Evolutionary conservation across 2,888 invertebrate genomes (phyloP).

Genomic region (Paralinhomoeus sp.): DNA sequence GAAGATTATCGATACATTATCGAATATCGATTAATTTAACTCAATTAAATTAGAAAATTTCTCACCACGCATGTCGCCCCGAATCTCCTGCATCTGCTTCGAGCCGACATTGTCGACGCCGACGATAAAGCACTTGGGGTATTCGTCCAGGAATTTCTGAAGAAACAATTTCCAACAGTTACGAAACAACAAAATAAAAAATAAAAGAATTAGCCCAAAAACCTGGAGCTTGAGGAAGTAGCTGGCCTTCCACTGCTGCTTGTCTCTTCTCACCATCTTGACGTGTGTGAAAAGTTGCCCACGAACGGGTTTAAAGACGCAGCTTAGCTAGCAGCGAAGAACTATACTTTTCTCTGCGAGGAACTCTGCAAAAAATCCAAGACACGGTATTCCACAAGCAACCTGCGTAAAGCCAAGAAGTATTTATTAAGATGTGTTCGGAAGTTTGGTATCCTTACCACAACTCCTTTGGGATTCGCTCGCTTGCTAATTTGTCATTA

Average conservation of each 20-base stretch:
- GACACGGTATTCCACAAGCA: no score
- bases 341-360: no score
- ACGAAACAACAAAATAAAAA: neutral
- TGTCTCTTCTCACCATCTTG: neutral
- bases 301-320: neutral
- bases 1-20: neutral
- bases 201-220: neutral
- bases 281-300: neutral
- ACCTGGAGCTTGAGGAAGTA: neutral
- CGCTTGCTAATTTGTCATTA: no score
- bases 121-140: constrained; percentile 95
- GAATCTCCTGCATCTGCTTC: constrained; percentile 98
- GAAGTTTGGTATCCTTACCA: no score
- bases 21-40: neutral
- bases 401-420: no score
- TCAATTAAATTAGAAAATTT: neutral
- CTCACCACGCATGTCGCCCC: constrained; percentile 39
- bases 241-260: neutral
- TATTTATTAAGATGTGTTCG: no score
- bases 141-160: constrained; percentile 82
- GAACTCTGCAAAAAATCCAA: no score
- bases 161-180: constrained; percentile 18
- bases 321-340: no score
- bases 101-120: constrained; percentile 99
- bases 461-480: no score